A percentile compares a stretch with the other conserved stretches of the same genome.
Evolutionary conservation across 2,888 invertebrate genomes (phyloP).

Genomic region (Notocelia uddmanniana): DNA sequence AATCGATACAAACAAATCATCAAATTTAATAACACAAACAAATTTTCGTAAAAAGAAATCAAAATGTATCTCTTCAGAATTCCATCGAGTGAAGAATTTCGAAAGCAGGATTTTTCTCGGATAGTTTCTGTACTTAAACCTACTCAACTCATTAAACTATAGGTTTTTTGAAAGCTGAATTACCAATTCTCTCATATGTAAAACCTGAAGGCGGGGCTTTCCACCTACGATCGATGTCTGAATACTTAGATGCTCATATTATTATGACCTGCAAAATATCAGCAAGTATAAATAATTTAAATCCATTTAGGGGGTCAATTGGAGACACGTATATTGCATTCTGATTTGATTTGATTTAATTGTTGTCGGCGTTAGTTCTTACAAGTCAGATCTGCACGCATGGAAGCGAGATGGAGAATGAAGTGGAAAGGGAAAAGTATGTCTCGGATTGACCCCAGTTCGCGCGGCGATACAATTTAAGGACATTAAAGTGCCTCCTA

Average conservation of each 20-base stretch:
- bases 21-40: no score
- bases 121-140: no score
- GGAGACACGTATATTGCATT: background rate
- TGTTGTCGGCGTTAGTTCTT: background rate
- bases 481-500: constrained; percentile 49
- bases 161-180: no score
- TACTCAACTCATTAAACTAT: no score
- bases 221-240: constrained; percentile 2
- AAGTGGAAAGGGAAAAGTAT: background rate
- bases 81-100: no score
- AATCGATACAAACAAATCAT: no score
- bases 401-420: background rate
- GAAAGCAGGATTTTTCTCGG: no score
- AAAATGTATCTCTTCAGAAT: no score
- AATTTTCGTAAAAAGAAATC: no score
- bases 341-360: background rate
- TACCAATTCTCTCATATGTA: no score
- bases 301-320: background rate
- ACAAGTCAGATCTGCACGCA: background rate
- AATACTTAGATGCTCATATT: background rate
- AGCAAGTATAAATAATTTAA: constrained; percentile 17
- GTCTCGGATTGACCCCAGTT: background rate
- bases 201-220: constrained; percentile 1
- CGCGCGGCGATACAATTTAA: constrained; percentile 30
- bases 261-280: background rate